Base-by-base conservation (phyloP, 1,140 invertebrate species). In the Macrosteles quadrilineatus region DNA sequence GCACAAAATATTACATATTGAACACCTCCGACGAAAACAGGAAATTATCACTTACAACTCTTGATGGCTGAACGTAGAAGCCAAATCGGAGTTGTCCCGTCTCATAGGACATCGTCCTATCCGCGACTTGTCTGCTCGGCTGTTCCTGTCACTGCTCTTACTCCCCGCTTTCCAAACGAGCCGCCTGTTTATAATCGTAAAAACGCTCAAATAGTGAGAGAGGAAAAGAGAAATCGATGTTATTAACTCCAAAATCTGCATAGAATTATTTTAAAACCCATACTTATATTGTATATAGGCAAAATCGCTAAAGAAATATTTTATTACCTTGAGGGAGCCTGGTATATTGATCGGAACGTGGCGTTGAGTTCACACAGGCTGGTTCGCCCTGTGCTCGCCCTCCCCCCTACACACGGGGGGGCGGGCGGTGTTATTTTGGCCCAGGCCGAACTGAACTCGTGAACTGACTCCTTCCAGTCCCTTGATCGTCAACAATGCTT, bases 61-160 rank as follows among this genome's bases (percentile, higher is more conserved):
- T 69, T 45, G 63, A 72, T 68, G 71, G 72, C 72, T 59, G 68
- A 73, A 71, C 67, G 65, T 69, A 47, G 72, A 73, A 73, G 71
- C 72, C 72, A 73, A 67, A 70, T 64, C 72, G 62, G 71, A 72
- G 71, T 70, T 68, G 73, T 72, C 67, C 55, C 47, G 40, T 59
- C 55, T 69, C 67, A 27, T 63, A 72, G 73, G 71, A 72, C 71
- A 74, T 70, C 68, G 71, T 66, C 68, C 68, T 66, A 66, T 68
- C 25, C 32, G 68, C 36, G 57, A 71, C 57, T 66, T 55, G 65
- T 53, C 65, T 59, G 63, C 64, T 43, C 31, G 19, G 68, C 73
- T 72, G 68, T 74, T 67, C 73, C 59, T n/a, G 23, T 4, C 25
- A 14, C 32, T 47, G 72, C 21, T 47, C 67, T 12, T 43, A 71